Base-by-base conservation (phyloP, 2,797 vertebrate genomes). In the Microctenopoma steveboyesi region DNA sequence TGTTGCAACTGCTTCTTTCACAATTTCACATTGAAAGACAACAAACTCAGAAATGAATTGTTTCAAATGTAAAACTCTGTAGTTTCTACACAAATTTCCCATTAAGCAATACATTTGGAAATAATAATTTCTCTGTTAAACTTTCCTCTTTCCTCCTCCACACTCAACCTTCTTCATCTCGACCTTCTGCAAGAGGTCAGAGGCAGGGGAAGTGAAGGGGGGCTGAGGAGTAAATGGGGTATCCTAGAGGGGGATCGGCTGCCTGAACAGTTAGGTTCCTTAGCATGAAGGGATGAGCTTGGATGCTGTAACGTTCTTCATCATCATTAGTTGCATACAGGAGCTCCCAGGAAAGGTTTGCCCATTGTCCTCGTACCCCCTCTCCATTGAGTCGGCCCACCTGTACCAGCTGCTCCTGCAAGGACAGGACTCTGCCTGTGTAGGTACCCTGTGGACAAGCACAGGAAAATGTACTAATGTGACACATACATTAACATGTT, bases 301-400 rank as follows among this genome's bases (percentile, higher is more conserved):
- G 97, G 88, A 99, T 99, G 82, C 98, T 99, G 89, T 98, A 99
- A 14, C 97, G 96, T 66, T 99, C 97, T 69, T 99, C 97, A 0
- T 99, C 98, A 0, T 99, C 97, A 0, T 99, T 99, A 1, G 97
- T 99, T 25, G 96, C 98, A 0, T 99, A 99, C 2, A 99, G 93
- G 64, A 99, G 93, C 91, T 99, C 97, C 97, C 98, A 99, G 4
- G 97, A 98, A 27, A 99, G 95, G 80, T 99, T 99, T 39, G 97
- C 97, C 98, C 98, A 99, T 89, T 99, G 97, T 3, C 98, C 97
- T 56, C 96, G 89, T 14, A 99, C 93, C 0, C 96, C 96, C 75
- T 99, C 97, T 0, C 93, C 93, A 2, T 97, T 97, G 27, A 99
- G 92, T 79, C 94, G 95, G 9, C 98, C 98, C 70, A 99, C 91